Base-by-base conservation (phyloP, 2,797 vertebrate species). In the Alcedo atthis region DNA sequence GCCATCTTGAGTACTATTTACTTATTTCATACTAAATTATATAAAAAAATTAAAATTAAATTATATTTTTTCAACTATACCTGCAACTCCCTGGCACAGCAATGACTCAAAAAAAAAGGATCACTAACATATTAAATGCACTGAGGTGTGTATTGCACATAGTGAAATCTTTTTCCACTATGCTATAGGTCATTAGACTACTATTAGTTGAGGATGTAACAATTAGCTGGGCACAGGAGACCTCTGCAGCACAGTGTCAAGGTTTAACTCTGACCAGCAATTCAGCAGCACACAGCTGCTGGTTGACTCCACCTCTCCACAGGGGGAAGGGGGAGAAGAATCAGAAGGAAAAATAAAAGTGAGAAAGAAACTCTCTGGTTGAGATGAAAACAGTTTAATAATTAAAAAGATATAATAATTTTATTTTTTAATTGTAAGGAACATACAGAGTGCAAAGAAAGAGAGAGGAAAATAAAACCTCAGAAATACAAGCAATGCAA, bases 301-400 rank as follows among this genome's bases (percentile, higher is more conserved):
- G 3, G 0, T 32, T 67, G 21, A 43, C 28, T 32, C 5, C 5
- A 48, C 3, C 17, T 6, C 4, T 28, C 12, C 20, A 7, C 3
- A 1, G 6, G 46, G 28, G 18, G 24, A 24, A 28, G 3, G 8
- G 49, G 10, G 5, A 14, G 8, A 1, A 18, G 9, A 49, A 53
- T 45, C 26, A 28, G 17, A 59, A 37, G 20, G n/a, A 57, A 67
- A 19, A 8, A 46, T 10, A 32, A 68, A 53, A 19, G 18, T 46
- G 18, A 84, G 53, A 53, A 84, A 43, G 8, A 59, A 25, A 51
- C 17, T 37, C 4, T 1, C 45, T 15, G 14, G 14, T 45, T 84
- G 21, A 67, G 25, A 59, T 59, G 26, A 51, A 71, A 51, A 51
- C 13, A 59, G 9, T 16, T 59, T 28, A n/a, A 68, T 59, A 76